Evolutionary conservation across 2,797 vertebrate species (phyloP).

Genomic region (Gymnodraco acuticeps): DNA sequence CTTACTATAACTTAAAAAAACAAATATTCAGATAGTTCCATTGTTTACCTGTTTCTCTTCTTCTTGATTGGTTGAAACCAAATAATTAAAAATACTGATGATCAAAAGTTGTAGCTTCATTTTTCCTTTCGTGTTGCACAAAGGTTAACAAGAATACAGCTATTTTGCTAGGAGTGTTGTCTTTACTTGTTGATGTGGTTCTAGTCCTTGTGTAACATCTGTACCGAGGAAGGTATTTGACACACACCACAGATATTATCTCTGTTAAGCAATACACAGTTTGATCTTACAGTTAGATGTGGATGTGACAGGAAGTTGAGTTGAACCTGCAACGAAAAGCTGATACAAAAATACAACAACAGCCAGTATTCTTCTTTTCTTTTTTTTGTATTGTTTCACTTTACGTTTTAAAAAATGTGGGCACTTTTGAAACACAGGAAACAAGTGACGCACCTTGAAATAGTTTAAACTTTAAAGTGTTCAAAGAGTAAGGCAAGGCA

Average conservation of each 20-base stretch:
- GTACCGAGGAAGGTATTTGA: not conserved
- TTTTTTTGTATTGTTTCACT: too few relatives aligned
- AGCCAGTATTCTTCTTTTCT: too few relatives aligned
- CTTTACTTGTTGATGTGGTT: not conserved
- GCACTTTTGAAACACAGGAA: too few relatives aligned
- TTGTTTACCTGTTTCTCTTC: constrained; percentile 20
- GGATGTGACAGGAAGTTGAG: not conserved
- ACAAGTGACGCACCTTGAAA: too few relatives aligned
- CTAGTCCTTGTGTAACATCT: constrained; percentile 8
- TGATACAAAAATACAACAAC: too few relatives aligned
- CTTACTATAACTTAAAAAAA: not conserved
- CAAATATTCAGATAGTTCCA: not conserved
- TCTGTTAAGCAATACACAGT: not conserved
- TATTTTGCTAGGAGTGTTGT: not conserved
- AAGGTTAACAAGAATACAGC: not conserved
- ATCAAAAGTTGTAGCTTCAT: constrained; percentile 51
- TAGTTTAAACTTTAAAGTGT: too few relatives aligned
- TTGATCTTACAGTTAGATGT: not conserved
- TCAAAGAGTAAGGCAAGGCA: too few relatives aligned
- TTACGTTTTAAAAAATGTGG: too few relatives aligned
- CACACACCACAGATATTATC: constrained; percentile 41
- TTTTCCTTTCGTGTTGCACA: not conserved
- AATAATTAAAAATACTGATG: not conserved
- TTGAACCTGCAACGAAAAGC: not conserved
- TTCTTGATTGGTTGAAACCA: constrained; percentile 37